Base-by-base conservation (phyloP, 1,140 invertebrate species). In the Anoplolepis gracilipes region DNA sequence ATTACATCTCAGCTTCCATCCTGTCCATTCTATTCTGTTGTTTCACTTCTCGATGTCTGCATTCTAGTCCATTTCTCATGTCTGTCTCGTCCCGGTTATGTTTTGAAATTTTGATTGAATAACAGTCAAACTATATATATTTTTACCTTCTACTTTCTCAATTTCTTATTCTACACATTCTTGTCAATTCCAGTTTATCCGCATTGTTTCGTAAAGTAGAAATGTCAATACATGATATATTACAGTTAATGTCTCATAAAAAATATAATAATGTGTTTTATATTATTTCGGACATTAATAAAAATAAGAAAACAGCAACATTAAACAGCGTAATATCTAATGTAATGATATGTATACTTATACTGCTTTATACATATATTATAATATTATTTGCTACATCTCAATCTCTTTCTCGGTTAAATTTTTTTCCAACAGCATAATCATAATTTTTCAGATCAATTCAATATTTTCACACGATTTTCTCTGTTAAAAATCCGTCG, bases 41-140 rank as follows among this genome's bases (percentile, higher is more conserved):
- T 53, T 30, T 16, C 49, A 11, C 36, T 13, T 59, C 36, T 49
- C 67, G 39, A 73, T 30, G 46, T 16, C 46, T 4, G 53, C 30
- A 65, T 42, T 19, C 36, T 33, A 62, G 55, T 62, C 65, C 64
- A 64, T 73, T 86, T 75, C 61, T 86, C 77, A 49, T 73, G 46
- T 64, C 11, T 22, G 3, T 84, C 16, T 42, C 55, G 25, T 73
- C 33, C 36, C 67, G 69, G 19, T 59, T 82, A 53, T 49, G 61
- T 73, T 82, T 73, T 72, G 28, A 82, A 82, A 73, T 82, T 82
- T 82, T 73, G 67, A 82, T 82, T 82, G 67, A 82, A 82, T 82
- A 82, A 82, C 19, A 59, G 67, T 46, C 53, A 57, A 61, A 16
- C 65, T 39, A 73, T 46, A 42, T 59, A 82, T 82, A 53, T 59